Evolutionary conservation across 2,888 invertebrate genomes (phyloP).

Genomic region (Lymantria dispar): DNA sequence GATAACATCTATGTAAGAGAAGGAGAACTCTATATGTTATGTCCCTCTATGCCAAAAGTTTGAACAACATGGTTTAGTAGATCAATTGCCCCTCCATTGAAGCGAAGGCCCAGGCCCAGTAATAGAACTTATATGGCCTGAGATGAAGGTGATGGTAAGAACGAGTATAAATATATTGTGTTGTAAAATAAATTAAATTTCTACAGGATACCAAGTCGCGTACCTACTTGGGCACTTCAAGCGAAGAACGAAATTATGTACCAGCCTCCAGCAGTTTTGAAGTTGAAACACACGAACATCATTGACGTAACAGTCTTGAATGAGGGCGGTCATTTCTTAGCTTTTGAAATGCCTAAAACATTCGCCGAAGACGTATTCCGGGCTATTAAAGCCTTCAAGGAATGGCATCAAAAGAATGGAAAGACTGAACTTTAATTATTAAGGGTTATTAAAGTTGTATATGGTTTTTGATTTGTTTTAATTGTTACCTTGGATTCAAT

Average conservation of each 20-base stretch:
- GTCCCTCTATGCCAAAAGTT: no score
- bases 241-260: conserved; percentile 86
- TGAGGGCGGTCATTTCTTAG: conserved; percentile 93
- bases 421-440: conserved; percentile 48
- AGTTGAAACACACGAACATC: conserved; percentile 83
- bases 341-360: conserved; percentile 87
- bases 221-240: conserved; percentile 72
- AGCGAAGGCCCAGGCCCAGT: no score
- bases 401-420: conserved; percentile 34
- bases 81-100: no score
- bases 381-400: conserved; percentile 52
- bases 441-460: conserved; percentile 19
- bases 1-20: no score
- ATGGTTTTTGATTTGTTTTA: conserved; percentile 10
- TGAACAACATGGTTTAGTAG: no score
- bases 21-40: no score
- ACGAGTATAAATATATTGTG: no score
- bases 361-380: conserved; percentile 85
- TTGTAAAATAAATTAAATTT: background rate
- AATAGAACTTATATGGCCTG: no score
- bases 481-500: background rate
- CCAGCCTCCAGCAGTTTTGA: conserved; percentile 80
- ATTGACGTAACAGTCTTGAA: conserved; percentile 83
- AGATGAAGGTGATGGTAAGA: no score
- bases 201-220: conserved; percentile 6